Evolutionary conservation across 2,888 invertebrate species (phyloP), one percentile per base, ranked within the genome.

Genomic region (Sinohyriopsis cumingii): DNA sequence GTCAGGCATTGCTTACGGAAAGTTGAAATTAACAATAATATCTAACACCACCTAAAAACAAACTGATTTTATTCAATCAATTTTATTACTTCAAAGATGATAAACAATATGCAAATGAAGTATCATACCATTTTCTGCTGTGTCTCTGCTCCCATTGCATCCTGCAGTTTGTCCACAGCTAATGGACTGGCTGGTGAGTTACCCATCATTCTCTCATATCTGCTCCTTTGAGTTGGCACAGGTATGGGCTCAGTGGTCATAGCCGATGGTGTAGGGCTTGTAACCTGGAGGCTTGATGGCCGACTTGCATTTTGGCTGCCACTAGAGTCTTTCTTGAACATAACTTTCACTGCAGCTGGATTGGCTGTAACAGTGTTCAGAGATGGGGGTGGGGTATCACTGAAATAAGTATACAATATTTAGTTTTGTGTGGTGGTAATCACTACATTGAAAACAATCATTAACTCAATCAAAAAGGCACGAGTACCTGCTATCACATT

Each of bases 221-320:
- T 91, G 68, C 92, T 92, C 72, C 92, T 90, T 85, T 93, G 93
- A 15, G 93, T 92, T 18, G 95, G 95, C 65, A 95, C 94, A 5
- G 95, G 95, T 77, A 94, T 93, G 9, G 95, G 95, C 87, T 95
- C 94, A 9, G 94, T 83, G n/a, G 82, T 68, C 20, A 79, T 73
- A 19, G 80, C 76, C 56, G 78, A 73, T 12, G 78, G 77, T 5
- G 33, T 59, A 25, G 78, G 80, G 22, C 78, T 78, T 59, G 68
- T 72, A 61, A 82, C 83, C 67, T 81, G 81, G 57, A 84, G 79
- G 24, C 82, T 79, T 19, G 81, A 80, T 22, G 84, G 87, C 55
- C 83, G 73, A 63, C 70, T 81, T n/a, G 79, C 77, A 72, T 80
- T 81, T 25, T 77, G 76, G 61, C 71, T 64, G 25, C 69, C 59